Evolutionary conservation across 2,113 vertebrate species (phyloP), one percentile per base, ranked within the genome.

Genomic region (Verasper variegatus): DNA sequence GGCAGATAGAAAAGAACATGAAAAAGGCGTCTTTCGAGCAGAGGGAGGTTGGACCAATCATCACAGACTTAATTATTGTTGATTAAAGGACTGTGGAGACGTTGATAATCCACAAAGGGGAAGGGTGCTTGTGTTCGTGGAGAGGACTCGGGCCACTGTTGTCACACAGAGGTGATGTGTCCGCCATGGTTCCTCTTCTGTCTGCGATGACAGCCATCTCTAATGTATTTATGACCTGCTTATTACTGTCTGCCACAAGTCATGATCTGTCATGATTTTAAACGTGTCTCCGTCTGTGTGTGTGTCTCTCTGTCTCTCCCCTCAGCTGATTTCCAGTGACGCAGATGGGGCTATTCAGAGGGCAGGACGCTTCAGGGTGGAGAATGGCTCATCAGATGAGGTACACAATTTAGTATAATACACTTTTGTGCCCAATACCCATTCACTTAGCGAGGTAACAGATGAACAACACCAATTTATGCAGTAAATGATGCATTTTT

Each of bases 281-380:
- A 86, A 70, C 62, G 52, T 83, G 81, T 85, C 64, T 74, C 63
- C 23, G 31, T 65, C 62, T 61, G 47, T 80, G 9, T 68, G 45
- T 68, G 45, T 68, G 73, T 84, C 26, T 81, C 37, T 86, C 71
- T 82, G 76, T 78, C 52, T 77, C 64, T 42, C 71, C 56, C 76
- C 75, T 71, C 79, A 99, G 98, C 96, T 99, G 84, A 99, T 99
- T 86, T 98, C 97, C 92, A 99, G 98, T 67, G 98, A 99, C 80
- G 98, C 98, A 12, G 98, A 99, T 88, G 98, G 98, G 91, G 98
- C 98, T 83, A 99, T 99, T 88, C 98, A 99, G 91, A 95, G 98
- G 92, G 98, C 98, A 12, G 98, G 98, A 24, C 95, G 98, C 78
- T 99, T 99, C 93, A 94, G 98, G 57, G 98, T 99, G 94, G 98